Base-by-base conservation (phyloP, 2,113 vertebrate genomes). In the Daphoenositta chrysoptera region DNA sequence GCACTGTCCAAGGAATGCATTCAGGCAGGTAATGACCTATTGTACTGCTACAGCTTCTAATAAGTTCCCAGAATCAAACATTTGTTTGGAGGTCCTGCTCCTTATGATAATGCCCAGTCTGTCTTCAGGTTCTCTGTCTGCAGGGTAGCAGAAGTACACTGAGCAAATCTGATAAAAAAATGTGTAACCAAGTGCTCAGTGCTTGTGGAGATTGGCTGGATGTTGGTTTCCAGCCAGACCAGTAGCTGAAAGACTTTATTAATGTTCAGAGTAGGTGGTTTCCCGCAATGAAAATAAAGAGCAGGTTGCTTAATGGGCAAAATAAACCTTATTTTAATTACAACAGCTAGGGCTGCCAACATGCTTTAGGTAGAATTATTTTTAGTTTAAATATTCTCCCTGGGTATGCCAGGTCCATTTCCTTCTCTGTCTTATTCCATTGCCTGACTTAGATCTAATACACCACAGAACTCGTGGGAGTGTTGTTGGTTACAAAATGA, bases 291-390 rank as follows among this genome's bases (percentile, higher is more conserved):
- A 89, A 94, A 92, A 77, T 77, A 81, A 89, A 89, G 20, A 83
- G 15, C 28, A 58, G 47, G 14, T 57, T 77, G 54, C 80, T 76
- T 72, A 87, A 90, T 73, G 63, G 80, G 45, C 75, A 93, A 80
- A 77, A 86, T 65, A 78, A 94, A 76, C 82, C 75, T 88, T 83
- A 45, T 57, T 94, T 90, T 93, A 94, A 93, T 95, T 90, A 69
- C 35, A 77, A 22, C 31, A 61, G 21, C 53, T 76, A 61, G 81
- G 33, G 16, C 69, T 87, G 84, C 68, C 58, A 44, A 12, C 30
- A 75, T 61, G 47, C 68, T 80, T 90, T 80, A 93, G 90, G 78
- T 80, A 39, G 40, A 87, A 79, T 93, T 89, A 51, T 69, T 83
- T 86, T 83, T 72, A 75, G 53, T 85, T 85, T 61, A 83, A 96